Base-by-base conservation (phyloP, 2,113 vertebrate genomes). In the Andinoacara biseriatus region DNA sequence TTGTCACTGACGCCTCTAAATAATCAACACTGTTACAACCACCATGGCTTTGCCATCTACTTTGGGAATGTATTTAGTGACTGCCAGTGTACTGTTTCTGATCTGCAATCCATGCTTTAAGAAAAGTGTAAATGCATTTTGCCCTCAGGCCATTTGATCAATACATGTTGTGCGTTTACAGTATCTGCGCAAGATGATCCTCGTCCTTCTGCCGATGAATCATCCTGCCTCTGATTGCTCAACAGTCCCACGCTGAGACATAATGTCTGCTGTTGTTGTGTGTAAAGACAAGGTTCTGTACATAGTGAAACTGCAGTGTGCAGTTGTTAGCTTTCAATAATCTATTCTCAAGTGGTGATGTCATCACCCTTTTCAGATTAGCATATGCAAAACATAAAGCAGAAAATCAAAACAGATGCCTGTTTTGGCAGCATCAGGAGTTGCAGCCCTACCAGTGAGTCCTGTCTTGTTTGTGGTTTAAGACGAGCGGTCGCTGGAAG, bases 41-140 rank as follows among this genome's bases (percentile, higher is more conserved):
- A n/a, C 22, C 31, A 8, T 33, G 40, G 43, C 78, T 72, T 84
- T 59, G 56, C 82, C 81, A 5, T 80, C 57, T 89, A 82, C 82
- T 84, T 86, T 60, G n/a, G 69, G 62, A 31, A 13, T 57, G 57
- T 58, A 40, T 88, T 76, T 80, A 33, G 5, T 54, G 59, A 29
- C 80, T 77, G 74, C 43, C 20, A 54, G 76, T 52, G 43, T 76
- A 35, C 33, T 22, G 74, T 86, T 80, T 78, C 33, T 3, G 24
- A 56, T 26, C 33, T 58, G 22, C 54, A 35, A 61, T 72, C 52
- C 6, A 46, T 61, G 59, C 62, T 35, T 46, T 31, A 43, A 58
- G 49, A 62, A 76, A 74, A 1, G 26, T 22, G 61, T 63, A 31
- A 40, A n/a, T 43, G 17, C 24, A 49, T 26, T n/a, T 38, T 38